phyloP scores from a whole-genome alignment of 2,888 invertebrate species.

The Anoplius nigerrimus region DNA sequence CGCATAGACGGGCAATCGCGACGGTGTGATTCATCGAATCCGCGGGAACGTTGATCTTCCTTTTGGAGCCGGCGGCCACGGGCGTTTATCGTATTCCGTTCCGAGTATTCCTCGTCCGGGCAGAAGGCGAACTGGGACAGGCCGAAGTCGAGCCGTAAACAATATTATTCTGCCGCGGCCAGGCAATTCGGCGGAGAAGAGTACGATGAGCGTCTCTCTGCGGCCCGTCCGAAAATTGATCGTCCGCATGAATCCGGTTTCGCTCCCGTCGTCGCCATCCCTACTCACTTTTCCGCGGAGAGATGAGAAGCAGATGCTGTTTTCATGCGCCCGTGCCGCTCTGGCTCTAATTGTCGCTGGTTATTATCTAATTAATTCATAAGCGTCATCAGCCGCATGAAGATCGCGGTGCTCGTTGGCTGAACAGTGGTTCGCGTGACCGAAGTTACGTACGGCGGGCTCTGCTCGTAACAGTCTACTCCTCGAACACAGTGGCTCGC shows the following conservation, averaged over 20 bases:
- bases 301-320: conserved; percentile 69
- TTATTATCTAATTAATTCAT: conserved; percentile 71
- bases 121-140: conserved; percentile 1
- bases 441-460: conserved; percentile 32
- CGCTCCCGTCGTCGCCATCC: not conserved
- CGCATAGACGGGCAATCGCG: conserved; percentile 23
- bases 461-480: not conserved
- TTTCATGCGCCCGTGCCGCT: conserved; percentile 56
- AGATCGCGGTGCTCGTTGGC: conserved; percentile 25
- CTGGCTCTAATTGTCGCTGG: conserved; percentile 64
- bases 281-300: conserved; percentile 48
- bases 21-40: conserved; percentile 45
- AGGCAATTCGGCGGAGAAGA: not conserved
- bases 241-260: too few relatives aligned
- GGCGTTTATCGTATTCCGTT: conserved; percentile 7
- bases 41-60: conserved; percentile 46
- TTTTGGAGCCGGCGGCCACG: conserved; percentile 30
- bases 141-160: conserved; percentile 34
- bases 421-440: conserved; percentile 43
- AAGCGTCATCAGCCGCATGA: conserved; percentile 52
- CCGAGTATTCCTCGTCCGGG: conserved; percentile 4
- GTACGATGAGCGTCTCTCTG: conserved; percentile 23
- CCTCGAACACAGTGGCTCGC: conserved; percentile 5
- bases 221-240: not conserved
- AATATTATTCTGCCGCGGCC: conserved; percentile 24